Conservation (phyloP, 2,888 invertebrate genomes). For the Suillia variegata region DNA sequence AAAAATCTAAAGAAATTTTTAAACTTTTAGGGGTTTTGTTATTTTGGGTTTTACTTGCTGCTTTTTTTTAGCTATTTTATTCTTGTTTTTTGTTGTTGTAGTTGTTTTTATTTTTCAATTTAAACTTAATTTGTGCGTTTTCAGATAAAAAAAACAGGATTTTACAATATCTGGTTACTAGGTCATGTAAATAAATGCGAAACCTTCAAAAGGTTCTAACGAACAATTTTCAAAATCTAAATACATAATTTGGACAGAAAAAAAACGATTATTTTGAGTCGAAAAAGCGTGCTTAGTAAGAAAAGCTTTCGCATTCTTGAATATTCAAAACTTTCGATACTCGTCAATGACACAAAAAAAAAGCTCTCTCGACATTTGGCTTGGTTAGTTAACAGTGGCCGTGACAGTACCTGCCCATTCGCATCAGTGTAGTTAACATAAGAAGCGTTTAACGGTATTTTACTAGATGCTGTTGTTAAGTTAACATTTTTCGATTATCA, state of each 20-base stretch:
- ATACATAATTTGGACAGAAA: no score
- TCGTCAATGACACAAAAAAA: no score
- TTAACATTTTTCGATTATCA: slow-evolving; percentile 29
- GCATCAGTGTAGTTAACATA: slow-evolving; percentile 95
- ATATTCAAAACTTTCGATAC: no score
- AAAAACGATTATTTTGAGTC: no score
- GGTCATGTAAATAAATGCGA: slow-evolving; percentile 4
- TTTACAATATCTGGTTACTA: slow-evolving; percentile 14
- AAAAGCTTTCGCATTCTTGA: slow-evolving; percentile 25
- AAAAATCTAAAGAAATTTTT: neutral
- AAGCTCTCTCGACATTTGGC: slow-evolving; percentile 23
- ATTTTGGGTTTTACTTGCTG: no score
- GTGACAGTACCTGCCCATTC: slow-evolving; percentile 83
- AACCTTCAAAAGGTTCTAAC: no score
- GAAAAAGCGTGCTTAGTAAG: neutral
- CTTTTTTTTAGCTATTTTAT: no score
- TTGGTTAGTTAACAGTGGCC: slow-evolving; percentile 12
- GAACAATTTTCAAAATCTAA: no score
- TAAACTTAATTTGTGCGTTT: neutral
- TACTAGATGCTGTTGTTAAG: slow-evolving; percentile 55
- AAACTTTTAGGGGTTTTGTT: no score
- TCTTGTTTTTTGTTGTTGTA: no score
- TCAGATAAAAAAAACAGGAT: slow-evolving; percentile 20
- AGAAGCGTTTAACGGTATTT: slow-evolving; percentile 88
- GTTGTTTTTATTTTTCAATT: no score